Base-by-base conservation (phyloP, 2,888 invertebrate genomes). In the Erebia palarica region DNA sequence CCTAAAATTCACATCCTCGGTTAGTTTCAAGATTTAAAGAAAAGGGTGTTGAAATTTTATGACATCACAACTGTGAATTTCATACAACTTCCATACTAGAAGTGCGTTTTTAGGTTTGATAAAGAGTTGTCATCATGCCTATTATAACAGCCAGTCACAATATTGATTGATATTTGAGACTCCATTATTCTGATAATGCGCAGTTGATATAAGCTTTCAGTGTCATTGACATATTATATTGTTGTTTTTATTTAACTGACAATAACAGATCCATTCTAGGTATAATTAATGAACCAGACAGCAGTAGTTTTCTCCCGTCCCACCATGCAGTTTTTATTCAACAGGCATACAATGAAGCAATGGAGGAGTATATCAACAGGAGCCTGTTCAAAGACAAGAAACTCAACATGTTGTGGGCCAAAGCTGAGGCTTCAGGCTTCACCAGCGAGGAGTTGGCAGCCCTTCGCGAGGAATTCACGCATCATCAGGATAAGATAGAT, bases 401-500 rank as follows among this genome's bases (percentile, higher is more conserved):
- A 86, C 87, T 99, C 2, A 97, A 97, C 83, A 96, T 96, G 83
- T 89, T 99, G 7, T 98, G 98, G 98, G 94, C 96, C 51, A 98
- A 98, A 84, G 98, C 98, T 0, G 97, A 97, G 90, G 89, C 94
- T 36, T 95, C 97, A 42, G 98, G 98, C n/a, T 98, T 98, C 83
- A 96, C 96, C 27, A 95, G 95, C 73, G 96, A 97, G 76, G 98
- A 99, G 87, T 85, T 99, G 60, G 93, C 95, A 72, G 95, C 97
- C 0, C 86, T 99, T 16, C 96, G 96, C 82, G 97, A 98, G 84
- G 99, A 99, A 88, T 98, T 99, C 82, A 89, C 91, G 21, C 98
- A 98, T 85, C 98, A 99, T 82, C 98, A 98, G 85, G 97, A 98
- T 78, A 98, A 98, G 90, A 95, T 98, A 65, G 97, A 98, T 84